Base-by-base conservation (phyloP, 2,113 vertebrate genomes). In the Gymnogyps californianus region DNA sequence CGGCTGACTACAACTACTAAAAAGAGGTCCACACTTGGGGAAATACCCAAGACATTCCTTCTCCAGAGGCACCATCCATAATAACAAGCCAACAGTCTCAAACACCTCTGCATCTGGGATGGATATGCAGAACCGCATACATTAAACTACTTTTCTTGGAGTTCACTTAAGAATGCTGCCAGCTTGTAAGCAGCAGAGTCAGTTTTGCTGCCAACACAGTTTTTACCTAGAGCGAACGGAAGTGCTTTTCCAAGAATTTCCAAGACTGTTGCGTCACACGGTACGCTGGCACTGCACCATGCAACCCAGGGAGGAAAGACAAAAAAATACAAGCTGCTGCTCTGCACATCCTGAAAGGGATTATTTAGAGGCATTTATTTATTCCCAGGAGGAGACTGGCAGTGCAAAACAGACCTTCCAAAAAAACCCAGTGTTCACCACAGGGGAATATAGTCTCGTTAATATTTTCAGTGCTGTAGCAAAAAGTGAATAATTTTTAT, bases 161-260 rank as follows among this genome's bases (percentile, higher is more conserved):
- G 94, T 81, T 94, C 83, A 76, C 84, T 93, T 49, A 29, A 92
- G 91, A 96, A 90, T 58, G 86, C 90, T 97, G 97, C 97, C 98
- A 98, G 91, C 96, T 96, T 97, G 92, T 96, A 95, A 97, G 96
- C 96, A 96, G 93, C 92, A 94, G 93, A 96, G 88, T 76, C 75
- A 22, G 76, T 71, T 96, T 88, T 92, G 90, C 96, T 98, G 97
- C 97, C 98, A 98, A 76, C 66, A 83, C 46, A 20, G 19, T 93
- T 97, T 95, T 97, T 96, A 98, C 97, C 97, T 97, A 92, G 95
- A 98, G 97, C 97, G 92, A 96, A 94, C 66, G 96, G 97, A 98
- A 98, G 93, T 94, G 84, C 96, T 97, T 97, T 97, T 98, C 98
- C 97, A 97, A 97, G 97, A 98, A 98, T 97, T 97, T 97, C 96